Evolutionary conservation across 1,140 invertebrate genomes (phyloP).

Genomic region (Dendrolimus punctatus): DNA sequence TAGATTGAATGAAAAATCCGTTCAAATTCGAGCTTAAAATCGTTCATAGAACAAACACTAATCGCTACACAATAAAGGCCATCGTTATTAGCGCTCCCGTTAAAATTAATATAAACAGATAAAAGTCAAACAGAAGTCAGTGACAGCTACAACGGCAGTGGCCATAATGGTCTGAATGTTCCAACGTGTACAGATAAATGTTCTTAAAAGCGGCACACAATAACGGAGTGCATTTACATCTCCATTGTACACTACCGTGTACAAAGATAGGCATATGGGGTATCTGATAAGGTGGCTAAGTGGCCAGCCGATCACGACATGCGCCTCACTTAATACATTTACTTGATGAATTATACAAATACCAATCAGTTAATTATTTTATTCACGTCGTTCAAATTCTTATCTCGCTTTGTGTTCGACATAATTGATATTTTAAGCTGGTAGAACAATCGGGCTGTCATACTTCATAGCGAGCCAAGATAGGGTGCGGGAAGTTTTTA

Average conservation of each 20-base stretch:
- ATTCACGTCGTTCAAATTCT: conserved; percentile 63
- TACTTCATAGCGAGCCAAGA: conserved; percentile 23
- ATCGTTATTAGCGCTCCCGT: too few relatives aligned
- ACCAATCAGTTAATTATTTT: conserved; percentile 70
- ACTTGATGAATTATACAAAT: conserved; percentile 69
- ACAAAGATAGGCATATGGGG: conserved; percentile 25
- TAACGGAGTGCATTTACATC: conserved; percentile 44
- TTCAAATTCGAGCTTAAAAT: too few relatives aligned
- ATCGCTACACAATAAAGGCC: too few relatives aligned
- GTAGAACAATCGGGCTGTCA: conserved; percentile 61
- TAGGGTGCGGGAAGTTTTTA: conserved; percentile 22
- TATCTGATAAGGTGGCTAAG: conserved; percentile 56
- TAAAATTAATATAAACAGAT: conserved; percentile 5
- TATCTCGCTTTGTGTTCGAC: conserved; percentile 63
- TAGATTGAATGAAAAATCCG: too few relatives aligned
- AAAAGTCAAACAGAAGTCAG: conserved; percentile 9
- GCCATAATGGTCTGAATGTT: conserved; percentile 23
- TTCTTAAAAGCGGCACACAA: conserved; percentile 27
- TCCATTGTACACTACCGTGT: conserved; percentile 31
- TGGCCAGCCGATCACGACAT: conserved; percentile 42
- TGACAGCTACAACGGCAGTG: conserved; percentile 13
- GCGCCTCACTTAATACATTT: conserved; percentile 16
- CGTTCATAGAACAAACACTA: too few relatives aligned
- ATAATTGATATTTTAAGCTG: conserved; percentile 70
- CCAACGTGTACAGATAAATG: conserved; percentile 30